Evolutionary conservation across 1,140 invertebrate genomes (phyloP), one percentile per base, ranked within the genome.

Genomic region (Lethrus apterus): DNA sequence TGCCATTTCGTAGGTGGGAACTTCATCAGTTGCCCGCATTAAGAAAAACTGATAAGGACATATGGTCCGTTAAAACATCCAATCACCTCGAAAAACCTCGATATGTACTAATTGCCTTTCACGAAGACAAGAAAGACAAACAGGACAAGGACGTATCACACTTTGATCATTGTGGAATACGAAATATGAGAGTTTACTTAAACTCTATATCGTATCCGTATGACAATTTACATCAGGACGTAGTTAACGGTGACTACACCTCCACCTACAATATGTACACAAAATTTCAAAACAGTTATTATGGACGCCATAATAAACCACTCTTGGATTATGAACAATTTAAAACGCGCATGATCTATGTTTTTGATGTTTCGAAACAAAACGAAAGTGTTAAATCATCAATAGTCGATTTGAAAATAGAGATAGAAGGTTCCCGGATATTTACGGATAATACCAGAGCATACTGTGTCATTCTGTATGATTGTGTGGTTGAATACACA

Each of bases 181-280:
- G 4, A 17, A 54, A 60, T 35, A 26, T 60, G 1, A 57, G 55
- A 46, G 14, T 68, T 5, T 58, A 58, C 49, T 44, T 66, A 13
- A 67, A 66, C 52, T 63, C 58, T 10, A 35, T 55, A 52, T 50
- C 40, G 43, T 64, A 57, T 50, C 60, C 60, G 0, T 62, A 63
- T 46, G 50, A 56, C 10, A 55, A 62, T 52, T 36, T 64, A 15
- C 57, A 62, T 45, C 32, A 58, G 7, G 48, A 66, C 44, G 49
- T 58, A 52, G 14, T 8, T 33, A 45, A 50, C n/a, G 57, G 56
- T 46, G 42, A 59, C 13, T 61, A 50, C 34, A 34, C 55, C 11
- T 4, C 56, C 11, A 51, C 62, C 0, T 66, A 64, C 46, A 48
- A 62, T 32, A 59, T 56, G 46, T 61, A 54, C 46, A 4, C 30